phyloP scores from a whole-genome alignment of 2,113 vertebrate genomes.

The Conger conger region DNA sequence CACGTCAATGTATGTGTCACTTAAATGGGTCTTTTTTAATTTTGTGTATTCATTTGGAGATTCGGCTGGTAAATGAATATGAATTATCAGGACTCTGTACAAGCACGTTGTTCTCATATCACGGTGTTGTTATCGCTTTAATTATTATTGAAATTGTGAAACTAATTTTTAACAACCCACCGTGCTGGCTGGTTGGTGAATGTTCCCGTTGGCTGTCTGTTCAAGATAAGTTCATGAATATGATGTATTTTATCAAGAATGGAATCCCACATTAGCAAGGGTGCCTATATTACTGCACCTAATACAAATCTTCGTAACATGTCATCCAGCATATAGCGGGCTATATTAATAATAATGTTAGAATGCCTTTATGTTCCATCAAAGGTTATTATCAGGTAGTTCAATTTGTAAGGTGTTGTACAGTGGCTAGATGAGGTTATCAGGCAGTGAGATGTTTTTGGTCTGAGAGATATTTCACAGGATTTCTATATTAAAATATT shows the following conservation, averaged over 20 bases:
- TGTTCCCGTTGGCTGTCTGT: not conserved
- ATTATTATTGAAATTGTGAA: not conserved
- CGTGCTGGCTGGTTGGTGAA: not conserved
- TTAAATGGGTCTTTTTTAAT: not conserved
- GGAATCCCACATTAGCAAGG: not conserved
- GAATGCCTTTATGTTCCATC: not conserved
- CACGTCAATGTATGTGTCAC: not conserved
- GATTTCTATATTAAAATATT: too few relatives aligned
- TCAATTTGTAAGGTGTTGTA: not conserved
- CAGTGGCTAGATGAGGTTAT: not conserved
- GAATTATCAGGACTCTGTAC: not conserved
- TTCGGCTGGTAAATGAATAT: not conserved
- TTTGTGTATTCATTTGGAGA: not conserved
- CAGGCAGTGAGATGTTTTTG: not conserved
- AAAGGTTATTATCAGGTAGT: not conserved
- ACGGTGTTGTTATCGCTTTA: not conserved
- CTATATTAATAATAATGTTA: not conserved
- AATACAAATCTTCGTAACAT: not conserved
- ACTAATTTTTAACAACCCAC: not conserved
- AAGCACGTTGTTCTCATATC: not conserved
- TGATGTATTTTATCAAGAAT: not conserved
- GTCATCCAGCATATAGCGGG: not conserved
- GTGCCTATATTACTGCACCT: not conserved
- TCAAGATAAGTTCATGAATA: not conserved
- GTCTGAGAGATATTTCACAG: not conserved